A percentile compares a stretch with the other conserved stretches of the same genome.
Conservation (phyloP, 2,888 invertebrate species). For the Ligdia adustata region DNA sequence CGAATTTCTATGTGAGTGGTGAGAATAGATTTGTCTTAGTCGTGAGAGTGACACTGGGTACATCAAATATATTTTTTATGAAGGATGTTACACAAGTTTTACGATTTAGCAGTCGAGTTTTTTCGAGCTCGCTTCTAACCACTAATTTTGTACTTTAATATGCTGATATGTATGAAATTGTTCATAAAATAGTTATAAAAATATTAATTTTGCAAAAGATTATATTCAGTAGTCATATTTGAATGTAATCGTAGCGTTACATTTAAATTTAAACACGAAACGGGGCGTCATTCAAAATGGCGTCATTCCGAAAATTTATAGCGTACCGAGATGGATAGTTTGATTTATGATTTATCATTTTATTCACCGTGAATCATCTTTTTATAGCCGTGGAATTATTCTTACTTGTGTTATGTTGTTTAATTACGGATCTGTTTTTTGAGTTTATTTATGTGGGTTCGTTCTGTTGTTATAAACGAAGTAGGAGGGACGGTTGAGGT, state of each 20-base stretch:
- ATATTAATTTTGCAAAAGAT: neutral
- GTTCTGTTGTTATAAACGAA: constrained; percentile 23
- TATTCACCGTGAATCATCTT: constrained; percentile 61
- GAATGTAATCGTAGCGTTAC: neutral
- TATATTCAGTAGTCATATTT: neutral
- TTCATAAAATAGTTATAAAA: too few species aligned
- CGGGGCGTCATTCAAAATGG: constrained; percentile 24
- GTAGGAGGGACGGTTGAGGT: constrained; percentile 28
- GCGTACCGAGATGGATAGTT: constrained; percentile 56
- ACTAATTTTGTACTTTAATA: too few species aligned
- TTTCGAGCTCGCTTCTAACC: too few species aligned
- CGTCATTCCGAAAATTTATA: constrained; percentile 50
- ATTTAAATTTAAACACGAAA: neutral
- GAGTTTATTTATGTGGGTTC: constrained; percentile 36
- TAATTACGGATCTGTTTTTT: constrained; percentile 43
- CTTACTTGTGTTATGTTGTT: constrained; percentile 34
- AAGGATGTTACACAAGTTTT: too few species aligned
- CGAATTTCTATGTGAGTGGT: too few species aligned
- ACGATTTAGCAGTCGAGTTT: too few species aligned
- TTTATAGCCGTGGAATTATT: constrained; percentile 58
- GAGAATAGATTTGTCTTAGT: too few species aligned
- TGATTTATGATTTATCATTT: constrained; percentile 46
- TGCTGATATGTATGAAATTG: too few species aligned
- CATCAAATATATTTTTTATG: too few species aligned
- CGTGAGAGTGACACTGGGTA: too few species aligned